phyloP scores from a whole-genome alignment of 2,113 vertebrate genomes.

The Paratilapia polleni region DNA sequence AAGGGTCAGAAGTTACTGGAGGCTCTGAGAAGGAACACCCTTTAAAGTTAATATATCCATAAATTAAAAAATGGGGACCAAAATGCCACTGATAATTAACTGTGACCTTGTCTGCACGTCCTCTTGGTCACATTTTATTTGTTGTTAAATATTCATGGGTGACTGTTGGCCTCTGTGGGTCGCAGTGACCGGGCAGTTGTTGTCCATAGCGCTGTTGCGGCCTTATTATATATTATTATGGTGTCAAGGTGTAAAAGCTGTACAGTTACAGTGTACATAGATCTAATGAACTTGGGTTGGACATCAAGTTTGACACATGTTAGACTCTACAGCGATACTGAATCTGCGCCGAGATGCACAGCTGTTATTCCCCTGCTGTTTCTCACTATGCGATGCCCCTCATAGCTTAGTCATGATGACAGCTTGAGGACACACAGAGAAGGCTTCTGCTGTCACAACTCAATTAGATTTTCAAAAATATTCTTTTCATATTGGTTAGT shows the following conservation, averaged over 20 bases:
- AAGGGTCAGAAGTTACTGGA: neutral
- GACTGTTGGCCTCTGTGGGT: neutral
- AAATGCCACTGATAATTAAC: slow-evolving; percentile 17
- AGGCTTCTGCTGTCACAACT: no score
- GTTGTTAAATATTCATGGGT: slow-evolving; percentile 25
- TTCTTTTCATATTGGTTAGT: no score
- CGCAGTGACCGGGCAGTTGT: neutral
- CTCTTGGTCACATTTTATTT: neutral
- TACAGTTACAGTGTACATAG: neutral
- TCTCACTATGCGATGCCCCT: neutral
- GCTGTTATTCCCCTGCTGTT: fast-evolving
- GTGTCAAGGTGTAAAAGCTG: neutral
- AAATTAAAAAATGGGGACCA: neutral
- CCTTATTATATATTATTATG: neutral
- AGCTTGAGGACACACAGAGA: no score
- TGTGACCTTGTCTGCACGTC: neutral
- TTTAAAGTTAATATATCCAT: slow-evolving; percentile 12
- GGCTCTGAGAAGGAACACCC: neutral
- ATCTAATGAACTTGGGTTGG: neutral
- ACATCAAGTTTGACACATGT: neutral
- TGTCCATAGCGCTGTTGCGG: neutral
- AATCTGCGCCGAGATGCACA: neutral
- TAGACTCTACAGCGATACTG: neutral
- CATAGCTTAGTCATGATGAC: no score
- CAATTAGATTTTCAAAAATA: no score